Evolutionary conservation across 1,140 invertebrate genomes (phyloP), one percentile per base, ranked within the genome.

Genomic region (Listronotus bonariensis): DNA sequence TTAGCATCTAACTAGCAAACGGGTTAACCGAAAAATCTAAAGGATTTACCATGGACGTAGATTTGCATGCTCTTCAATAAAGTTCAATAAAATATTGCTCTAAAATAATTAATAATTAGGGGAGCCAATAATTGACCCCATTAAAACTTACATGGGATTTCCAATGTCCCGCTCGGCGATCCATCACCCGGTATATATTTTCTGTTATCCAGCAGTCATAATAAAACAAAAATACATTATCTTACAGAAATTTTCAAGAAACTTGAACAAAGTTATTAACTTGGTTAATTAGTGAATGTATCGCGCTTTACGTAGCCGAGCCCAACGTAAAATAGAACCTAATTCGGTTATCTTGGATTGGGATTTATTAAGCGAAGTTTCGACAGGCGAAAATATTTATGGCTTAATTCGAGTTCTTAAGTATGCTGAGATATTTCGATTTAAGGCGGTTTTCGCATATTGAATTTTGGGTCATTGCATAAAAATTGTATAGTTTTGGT

Each of bases 341-440:
- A 62, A 62, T 62, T 62, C 60, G 60, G 60, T 62, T 62, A 62
- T 62, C 60, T 62, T 32, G 60, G 49, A 53, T 54, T 62, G 49
- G 60, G 51, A 62, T 62, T 62, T 62, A 62, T 62, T 62, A 62
- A 62, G 60, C 60, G 41, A 62, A 62, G 60, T 62, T 62, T 62
- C 60, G 60, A 62, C 60, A 62, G 51, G 8, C 60, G n/a, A 32
- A 62, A 53, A 62, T 62, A 62, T 62, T 62, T 62, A 62, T 62
- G 60, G 60, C 49, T 38, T 41, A 62, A 62, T 62, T 62, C 32
- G 17, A 42, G 11, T 62, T 62, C 51, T 62, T 62, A 42, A 45
- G 38, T 43, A 45, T 55, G 38, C 60, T 34, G 18, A 32, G 40
- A 43, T 56, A 56, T 56, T 43, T 56, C 6, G 12, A 18, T n/a